phyloP scores from a whole-genome alignment of 2,797 vertebrate species.

The Sylvia borin region DNA sequence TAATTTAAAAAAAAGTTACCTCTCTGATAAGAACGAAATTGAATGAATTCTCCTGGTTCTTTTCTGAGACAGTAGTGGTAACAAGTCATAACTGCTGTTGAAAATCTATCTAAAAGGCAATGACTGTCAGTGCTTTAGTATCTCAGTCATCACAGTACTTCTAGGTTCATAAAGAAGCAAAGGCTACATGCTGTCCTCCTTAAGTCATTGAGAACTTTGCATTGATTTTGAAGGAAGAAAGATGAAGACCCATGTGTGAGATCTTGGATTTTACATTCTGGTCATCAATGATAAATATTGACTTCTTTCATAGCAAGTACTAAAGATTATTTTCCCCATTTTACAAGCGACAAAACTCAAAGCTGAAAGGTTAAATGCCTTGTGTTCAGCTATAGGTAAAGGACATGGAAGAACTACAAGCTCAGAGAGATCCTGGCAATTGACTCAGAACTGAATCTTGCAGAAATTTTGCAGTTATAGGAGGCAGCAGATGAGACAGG shows the following conservation, averaged over 20 bases:
- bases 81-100: neutral
- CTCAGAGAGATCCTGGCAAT: neutral
- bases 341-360: conserved; percentile 28
- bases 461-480: neutral
- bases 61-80: neutral
- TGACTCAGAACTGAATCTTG: neutral
- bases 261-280: neutral
- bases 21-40: neutral
- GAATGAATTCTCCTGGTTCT: neutral
- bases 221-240: conserved; percentile 5
- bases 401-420: neutral
- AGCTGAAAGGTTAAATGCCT: neutral
- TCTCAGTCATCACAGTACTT: neutral
- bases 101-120: neutral
- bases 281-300: conserved; percentile 17
- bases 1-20: neutral
- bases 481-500: neutral
- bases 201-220: neutral
- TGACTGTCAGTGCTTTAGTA: neutral
- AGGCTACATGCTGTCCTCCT: neutral
- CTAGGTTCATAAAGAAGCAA: neutral
- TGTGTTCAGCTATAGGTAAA: neutral
- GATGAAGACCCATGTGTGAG: neutral
- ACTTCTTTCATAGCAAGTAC: neutral
- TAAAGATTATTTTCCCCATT: conserved; percentile 11